phyloP scores from a whole-genome alignment of 1,140 invertebrate genomes.

The Drosophila parabipectinata region DNA sequence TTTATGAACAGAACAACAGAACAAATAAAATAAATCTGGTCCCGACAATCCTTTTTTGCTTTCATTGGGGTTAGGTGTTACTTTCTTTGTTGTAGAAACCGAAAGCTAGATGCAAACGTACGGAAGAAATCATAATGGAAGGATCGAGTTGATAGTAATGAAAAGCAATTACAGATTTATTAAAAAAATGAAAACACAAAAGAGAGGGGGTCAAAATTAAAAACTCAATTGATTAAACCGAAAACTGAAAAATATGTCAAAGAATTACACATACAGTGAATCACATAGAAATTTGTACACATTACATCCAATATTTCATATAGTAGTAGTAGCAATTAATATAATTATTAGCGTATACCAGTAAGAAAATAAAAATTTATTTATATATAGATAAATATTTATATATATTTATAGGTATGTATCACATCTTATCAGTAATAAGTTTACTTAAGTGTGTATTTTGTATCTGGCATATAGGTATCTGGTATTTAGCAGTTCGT shows the following conservation, averaged over 20 bases:
- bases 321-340: slow-evolving; percentile 75
- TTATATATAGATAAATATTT: slow-evolving; percentile 62
- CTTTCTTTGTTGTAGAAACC: slow-evolving; percentile 17
- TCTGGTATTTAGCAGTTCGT: slow-evolving; percentile 40
- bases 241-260: slow-evolving; percentile 29
- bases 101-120: slow-evolving; percentile 57
- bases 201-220: slow-evolving; percentile 39
- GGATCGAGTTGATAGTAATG: slow-evolving; percentile 45
- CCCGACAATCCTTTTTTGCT: slow-evolving; percentile 8
- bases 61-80: slow-evolving; percentile 23
- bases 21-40: slow-evolving; percentile 20
- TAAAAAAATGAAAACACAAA: not conserved
- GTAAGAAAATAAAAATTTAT: slow-evolving; percentile 62
- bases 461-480: slow-evolving; percentile 45
- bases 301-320: slow-evolving; percentile 83
- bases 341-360: slow-evolving; percentile 76
- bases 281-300: slow-evolving; percentile 83
- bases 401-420: slow-evolving; percentile 57
- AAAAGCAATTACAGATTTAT: slow-evolving; percentile 35
- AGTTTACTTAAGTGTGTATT: slow-evolving; percentile 53
- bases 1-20: too few relatives aligned
- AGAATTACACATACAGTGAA: slow-evolving; percentile 83
- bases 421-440: slow-evolving; percentile 61
- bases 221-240: slow-evolving; percentile 1
- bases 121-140: slow-evolving; percentile 30